Base-by-base conservation (phyloP, 2,113 vertebrate species). In the Pseudorectes ferrugineus region DNA sequence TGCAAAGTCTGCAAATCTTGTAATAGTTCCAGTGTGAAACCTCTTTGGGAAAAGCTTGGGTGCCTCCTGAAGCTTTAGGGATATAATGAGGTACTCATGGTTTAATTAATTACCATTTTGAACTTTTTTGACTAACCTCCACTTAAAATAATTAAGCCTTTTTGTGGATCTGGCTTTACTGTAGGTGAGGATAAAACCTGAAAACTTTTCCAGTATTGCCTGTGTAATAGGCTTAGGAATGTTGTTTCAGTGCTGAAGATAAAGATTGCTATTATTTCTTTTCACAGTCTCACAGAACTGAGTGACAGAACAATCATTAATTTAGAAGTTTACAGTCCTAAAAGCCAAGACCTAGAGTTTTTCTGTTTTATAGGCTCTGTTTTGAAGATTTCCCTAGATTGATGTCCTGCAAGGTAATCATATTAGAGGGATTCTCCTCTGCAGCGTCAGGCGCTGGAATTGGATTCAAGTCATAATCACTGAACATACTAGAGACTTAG, bases 71-170 rank as follows among this genome's bases (percentile, higher is more conserved):
- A 94, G 61, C 38, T 36, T 71, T 74, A 74, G 51, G 59, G 18
- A 40, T 88, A 48, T 88, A 90, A 88, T 62, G 65, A 92, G 70
- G 25, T 81, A 81, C 31, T 88, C 20, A 10, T 24, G 61, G 52
- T 54, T 94, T 85, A 84, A 93, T 81, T 91, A 87, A 71, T 93
- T 24, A 20, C 18, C 31, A 25, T 66, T 91, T 86, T 62, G 46
- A 73, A 81, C 46, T 73, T 88, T 42, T 83, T 70, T 26, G 1
- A 81, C 77, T 80, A 80, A 87, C n/a, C 15, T 73, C 46, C 46
- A 57, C 81, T 89, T 92, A 70, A 77, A 70, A 38, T 89, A 91
- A 92, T 87, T 93, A 94, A 94, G 68, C 55, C 51, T 54, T 84
- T 91, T 74, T 85, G 73, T 81, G 77, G 42, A 74, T 89, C 68